Base-by-base conservation (phyloP, 2,113 vertebrate genomes). In the Centrocercus urophasianus region DNA sequence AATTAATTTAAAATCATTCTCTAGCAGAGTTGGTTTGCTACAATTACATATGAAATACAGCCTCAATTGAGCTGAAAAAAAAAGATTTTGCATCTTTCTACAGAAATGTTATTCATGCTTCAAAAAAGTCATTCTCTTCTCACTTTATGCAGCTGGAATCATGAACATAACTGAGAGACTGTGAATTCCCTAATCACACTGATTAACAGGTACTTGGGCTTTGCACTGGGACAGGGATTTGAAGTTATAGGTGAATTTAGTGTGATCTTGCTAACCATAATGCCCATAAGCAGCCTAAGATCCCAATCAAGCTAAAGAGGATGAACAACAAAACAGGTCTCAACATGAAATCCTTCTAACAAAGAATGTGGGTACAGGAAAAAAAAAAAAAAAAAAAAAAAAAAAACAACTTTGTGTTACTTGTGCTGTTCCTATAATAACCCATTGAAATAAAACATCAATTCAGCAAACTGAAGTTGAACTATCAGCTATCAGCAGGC, bases 1-100 rank as follows among this genome's bases (percentile, higher is more conserved):
- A 82, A 87, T 93, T 86, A 15, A 93, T 77, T 89, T 79, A 52
- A 81, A 93, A 75, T 73, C 18, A 32, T 84, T 78, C 59, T 79
- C 24, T 22, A 63, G 69, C 65, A 82, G 36, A 82, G 24, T 40
- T 73, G 34, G 3, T 21, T 89, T 72, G 20, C 73, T 93, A 28
- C 40, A 83, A 75, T 78, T 76, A 30, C 13, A 75, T 8, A 20
- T 17, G 42, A 73, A 85, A 74, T n/a, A 36, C 22, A 64, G 77
- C 27, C 15, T 72, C 2, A 54, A 28, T 30, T 77, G 25, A 64
- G 14, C 66, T 42, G 43, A 73, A 87, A 27, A 28, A 15, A 50
- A 57, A 45, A 20, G 3, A 8, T 47, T 61, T 71, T 79, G 42
- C 52, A 11, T 19, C 18, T 8, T 91, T 85, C 11, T 70, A n/a